Evolutionary conservation across 1,140 invertebrate species (phyloP), one percentile per base, ranked within the genome.

Genomic region (Pseudobourletiella spinata): DNA sequence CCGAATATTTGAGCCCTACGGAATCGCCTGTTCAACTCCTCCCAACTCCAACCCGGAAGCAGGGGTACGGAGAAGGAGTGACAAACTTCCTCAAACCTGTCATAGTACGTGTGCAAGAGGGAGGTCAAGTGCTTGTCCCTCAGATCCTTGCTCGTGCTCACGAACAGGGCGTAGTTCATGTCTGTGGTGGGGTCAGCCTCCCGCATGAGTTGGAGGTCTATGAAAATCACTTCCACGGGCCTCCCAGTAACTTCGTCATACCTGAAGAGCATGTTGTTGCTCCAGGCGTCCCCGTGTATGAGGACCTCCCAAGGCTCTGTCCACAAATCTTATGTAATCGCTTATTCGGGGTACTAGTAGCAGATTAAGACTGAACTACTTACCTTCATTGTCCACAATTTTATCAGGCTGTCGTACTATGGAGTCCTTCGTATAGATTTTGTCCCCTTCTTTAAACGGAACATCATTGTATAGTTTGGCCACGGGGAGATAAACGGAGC

Each of bases 261-360:
- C 58, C 79, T 77, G 14, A 80, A 79, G 2, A 87, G 70, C 69
- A 87, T 87, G 71, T 88, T 87, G 35, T 84, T 84, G 22, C 75
- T 70, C 81, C 83, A 84, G 2, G 83, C 63, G 73, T 85, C 81
- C 0, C 79, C 79, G 70, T 84, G 84, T n/a, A 74, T 73, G 0
- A 83, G 67, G 0, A 80, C 79, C 59, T 42, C 24, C 65, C 65
- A 66, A 26, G 48, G 35, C 39, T 66, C 64, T 65, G 42, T 39
- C 8, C 8, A 39, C 32, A 39, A 39, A 39, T n/a, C n/a, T n/a
- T n/a, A n/a, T n/a, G n/a, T n/a, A n/a, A n/a, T n/a, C n/a, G n/a
- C n/a, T n/a, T n/a, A n/a, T n/a, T n/a, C n/a, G n/a, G n/a, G n/a
- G n/a, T n/a, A n/a, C n/a, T n/a, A n/a, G n/a, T n/a, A n/a, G n/a